Evolutionary conservation across 1,140 invertebrate species (phyloP).

Genomic region (Tetramorium parvispinum): DNA sequence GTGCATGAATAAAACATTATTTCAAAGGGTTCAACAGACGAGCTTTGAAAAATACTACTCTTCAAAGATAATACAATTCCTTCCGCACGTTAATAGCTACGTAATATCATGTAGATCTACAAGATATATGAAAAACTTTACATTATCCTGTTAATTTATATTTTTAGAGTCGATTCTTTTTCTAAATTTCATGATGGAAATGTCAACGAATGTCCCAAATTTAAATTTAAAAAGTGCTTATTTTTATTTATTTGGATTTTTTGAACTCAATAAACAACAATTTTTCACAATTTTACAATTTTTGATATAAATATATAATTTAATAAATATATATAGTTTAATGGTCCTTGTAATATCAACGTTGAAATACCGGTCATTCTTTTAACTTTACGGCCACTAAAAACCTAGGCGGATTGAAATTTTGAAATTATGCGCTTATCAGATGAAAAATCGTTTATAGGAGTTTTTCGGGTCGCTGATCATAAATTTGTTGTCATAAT

Average conservation of each 20-base stretch:
- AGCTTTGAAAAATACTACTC: not conserved
- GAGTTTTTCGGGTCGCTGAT: too few species aligned
- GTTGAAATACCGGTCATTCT: not conserved
- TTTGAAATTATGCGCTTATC: too few species aligned
- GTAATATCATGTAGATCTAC: not conserved
- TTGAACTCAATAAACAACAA: not conserved
- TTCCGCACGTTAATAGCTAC: not conserved
- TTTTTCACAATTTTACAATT: not conserved
- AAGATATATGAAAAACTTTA: not conserved
- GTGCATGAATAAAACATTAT: slow-evolving; percentile 83
- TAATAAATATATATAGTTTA: not conserved
- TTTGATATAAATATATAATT: not conserved
- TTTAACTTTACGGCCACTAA: too few species aligned
- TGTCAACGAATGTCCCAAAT: too few species aligned
- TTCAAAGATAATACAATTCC: not conserved
- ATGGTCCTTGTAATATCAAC: not conserved
- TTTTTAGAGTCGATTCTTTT: not conserved
- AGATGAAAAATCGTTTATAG: too few species aligned
- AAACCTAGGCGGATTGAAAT: too few species aligned
- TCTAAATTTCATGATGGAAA: not conserved
- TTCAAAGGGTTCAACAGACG: slow-evolving; percentile 43
- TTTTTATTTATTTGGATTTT: not conserved
- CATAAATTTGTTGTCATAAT: too few species aligned
- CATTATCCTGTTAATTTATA: not conserved
- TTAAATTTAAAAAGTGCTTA: not conserved